Evolutionary conservation across 1,140 invertebrate species (phyloP), one percentile per base, ranked within the genome.

Genomic region (Drosophila tristis): DNA sequence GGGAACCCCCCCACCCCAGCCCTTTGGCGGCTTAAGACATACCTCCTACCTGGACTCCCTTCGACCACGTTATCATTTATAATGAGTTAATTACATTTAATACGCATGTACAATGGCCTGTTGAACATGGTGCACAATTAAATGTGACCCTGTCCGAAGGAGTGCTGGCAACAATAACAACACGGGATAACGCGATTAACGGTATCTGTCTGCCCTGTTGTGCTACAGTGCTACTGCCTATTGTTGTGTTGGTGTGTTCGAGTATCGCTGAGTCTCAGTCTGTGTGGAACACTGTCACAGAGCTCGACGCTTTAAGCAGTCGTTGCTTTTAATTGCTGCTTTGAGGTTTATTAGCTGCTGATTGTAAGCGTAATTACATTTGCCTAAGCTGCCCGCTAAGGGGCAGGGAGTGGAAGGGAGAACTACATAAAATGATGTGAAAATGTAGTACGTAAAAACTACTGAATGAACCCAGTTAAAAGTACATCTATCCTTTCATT

Each of bases 71-170:
- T 87, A 87, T 87, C 82, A 87, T 87, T 87, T 87, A 87, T 87
- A 87, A 87, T 89, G 82, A 87, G 82, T 87, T 87, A 87, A 87
- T 87, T 87, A 87, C 82, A 79, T 87, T 87, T 89, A 87, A 87
- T 87, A 87, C 84, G 79, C 84, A 87, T 87, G 82, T 86, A 78
- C 70, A 78, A 86, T 86, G 82, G 82, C 82, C 84, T 87, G 82
- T 89, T 87, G 84, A 87, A 84, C 82, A 87, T 66, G 72, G 72
- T 58, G 67, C 82, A 65, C 82, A 87, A 89, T 87, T 87, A 87
- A 87, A 89, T 82, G 84, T 73, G 82, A 79, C 82, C 82, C 84
- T 72, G 72, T 47, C 74, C 55, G 55, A 78, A 80, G 62, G 53
- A 67, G 67, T 63, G 7, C 42, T 25, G 6, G 45, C 35, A 39